Percentiles rank a stretch among this genome's conserved stretches.
These are phyloP conservation scores for Melanotaenia parkinsoni DNA, from an alignment of 2,797 vertebrate genomes.

Conservation along the genomic window DNA sequence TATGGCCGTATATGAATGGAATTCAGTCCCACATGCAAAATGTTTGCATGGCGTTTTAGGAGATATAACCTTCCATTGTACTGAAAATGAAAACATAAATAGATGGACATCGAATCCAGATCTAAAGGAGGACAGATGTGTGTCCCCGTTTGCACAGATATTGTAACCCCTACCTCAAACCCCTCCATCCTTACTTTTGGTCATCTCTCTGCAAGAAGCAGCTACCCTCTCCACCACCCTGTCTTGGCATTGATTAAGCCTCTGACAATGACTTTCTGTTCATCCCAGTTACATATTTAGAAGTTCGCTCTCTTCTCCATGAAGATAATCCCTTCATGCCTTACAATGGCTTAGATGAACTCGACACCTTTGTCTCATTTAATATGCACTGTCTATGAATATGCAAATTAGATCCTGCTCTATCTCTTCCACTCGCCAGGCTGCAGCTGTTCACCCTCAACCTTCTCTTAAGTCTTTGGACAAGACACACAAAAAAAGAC, in stretches of 20 bases:
- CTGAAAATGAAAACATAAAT: conserved; percentile 4
- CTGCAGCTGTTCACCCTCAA: conserved; percentile 8
- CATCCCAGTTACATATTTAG: conserved; percentile 1
- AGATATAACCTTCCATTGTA: neutral
- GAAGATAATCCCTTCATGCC: conserved; percentile 5
- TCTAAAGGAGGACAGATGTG: neutral
- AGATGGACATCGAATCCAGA: neutral
- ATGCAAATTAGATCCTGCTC: neutral
- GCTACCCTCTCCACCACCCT: neutral
- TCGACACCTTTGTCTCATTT: neutral
- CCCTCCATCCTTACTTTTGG: no score
- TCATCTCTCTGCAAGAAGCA: neutral
- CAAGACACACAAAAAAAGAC: neutral
- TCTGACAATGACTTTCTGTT: neutral
- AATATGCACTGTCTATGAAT: conserved; percentile 2
- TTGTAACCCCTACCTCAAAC: neutral
- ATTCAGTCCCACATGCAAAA: neutral
- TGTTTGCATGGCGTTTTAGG: neutral
- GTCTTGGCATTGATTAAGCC: neutral
- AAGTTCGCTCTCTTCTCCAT: neutral
- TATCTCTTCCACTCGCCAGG: neutral
- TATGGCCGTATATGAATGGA: neutral
- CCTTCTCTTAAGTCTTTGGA: neutral
- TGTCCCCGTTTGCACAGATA: neutral
- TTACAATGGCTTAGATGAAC: conserved; percentile 1